phyloP scores from a whole-genome alignment of 37 sponge, comb jelly and placozoan species.

The Ephydatia muelleri region DNA sequence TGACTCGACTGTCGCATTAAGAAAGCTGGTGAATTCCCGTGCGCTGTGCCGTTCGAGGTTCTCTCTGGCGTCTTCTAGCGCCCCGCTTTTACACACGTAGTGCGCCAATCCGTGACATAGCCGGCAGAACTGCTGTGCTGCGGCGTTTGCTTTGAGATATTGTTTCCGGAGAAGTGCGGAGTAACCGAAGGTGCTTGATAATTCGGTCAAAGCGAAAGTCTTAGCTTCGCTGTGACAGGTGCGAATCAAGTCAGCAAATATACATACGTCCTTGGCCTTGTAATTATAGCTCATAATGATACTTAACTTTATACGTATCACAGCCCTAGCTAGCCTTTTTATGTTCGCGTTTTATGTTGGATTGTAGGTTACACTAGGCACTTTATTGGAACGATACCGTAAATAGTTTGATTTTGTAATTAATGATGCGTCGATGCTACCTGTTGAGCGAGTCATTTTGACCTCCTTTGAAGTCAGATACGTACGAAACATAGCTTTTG shows the following conservation, averaged over 20 bases:
- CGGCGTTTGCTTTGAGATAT: not conserved
- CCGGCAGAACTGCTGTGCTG: not conserved
- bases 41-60: not conserved
- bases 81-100: not conserved
- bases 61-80: not conserved
- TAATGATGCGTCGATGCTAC: too few species aligned
- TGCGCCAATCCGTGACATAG: not conserved
- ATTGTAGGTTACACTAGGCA: too few species aligned
- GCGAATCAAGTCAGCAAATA: not conserved
- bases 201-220: not conserved
- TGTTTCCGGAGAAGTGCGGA: not conserved
- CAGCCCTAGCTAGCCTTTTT: too few species aligned
- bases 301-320: too few species aligned
- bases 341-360: too few species aligned
- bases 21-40: not conserved
- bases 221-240: not conserved
- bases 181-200: not conserved
- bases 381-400: too few species aligned
- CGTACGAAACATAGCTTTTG: too few species aligned
- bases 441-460: too few species aligned
- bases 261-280: not conserved
- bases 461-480: too few species aligned
- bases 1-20: not conserved
- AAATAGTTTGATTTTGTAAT: too few species aligned
- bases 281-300: not conserved